A percentile compares a stretch with the other conserved stretches of the same genome.
phyloP scores from a whole-genome alignment of 1,140 invertebrate species.

The Thaumetopoea pityocampa region DNA sequence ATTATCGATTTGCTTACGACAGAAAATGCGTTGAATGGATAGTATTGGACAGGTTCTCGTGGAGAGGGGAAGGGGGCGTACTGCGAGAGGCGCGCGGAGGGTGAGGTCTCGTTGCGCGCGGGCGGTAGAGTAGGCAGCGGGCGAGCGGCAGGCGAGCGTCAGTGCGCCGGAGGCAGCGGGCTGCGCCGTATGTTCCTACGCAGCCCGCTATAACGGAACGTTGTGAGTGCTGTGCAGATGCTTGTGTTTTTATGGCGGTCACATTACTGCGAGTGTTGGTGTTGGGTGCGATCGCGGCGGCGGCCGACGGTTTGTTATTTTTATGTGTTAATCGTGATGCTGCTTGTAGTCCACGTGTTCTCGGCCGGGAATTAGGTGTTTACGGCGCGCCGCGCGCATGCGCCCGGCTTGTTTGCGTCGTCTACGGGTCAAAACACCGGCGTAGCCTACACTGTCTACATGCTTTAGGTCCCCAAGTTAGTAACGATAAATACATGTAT shows the following conservation, averaged over 20 bases:
- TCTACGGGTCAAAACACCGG: conserved; percentile 59
- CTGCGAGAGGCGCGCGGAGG: conserved; percentile 9
- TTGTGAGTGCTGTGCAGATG: conserved; percentile 66
- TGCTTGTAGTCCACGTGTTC: conserved; percentile 51
- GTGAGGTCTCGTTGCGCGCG: no score
- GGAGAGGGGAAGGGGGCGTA: conserved; percentile 24
- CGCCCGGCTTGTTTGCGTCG: conserved; percentile 54
- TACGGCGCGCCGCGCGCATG: conserved; percentile 60
- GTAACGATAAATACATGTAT: conserved; percentile 57
- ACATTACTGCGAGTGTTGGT: conserved; percentile 67
- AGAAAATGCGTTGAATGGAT: conserved; percentile 72
- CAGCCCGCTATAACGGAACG: conserved; percentile 54
- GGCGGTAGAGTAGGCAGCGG: conserved; percentile 22
- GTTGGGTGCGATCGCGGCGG: conserved; percentile 65
- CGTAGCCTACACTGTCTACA: conserved; percentile 55
- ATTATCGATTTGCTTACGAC: conserved; percentile 74
- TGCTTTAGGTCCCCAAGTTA: conserved; percentile 36
- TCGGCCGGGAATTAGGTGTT: conserved; percentile 48
- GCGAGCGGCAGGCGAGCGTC: conserved; percentile 23
- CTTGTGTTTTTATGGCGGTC: conserved; percentile 72
- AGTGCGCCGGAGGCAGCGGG: conserved; percentile 66
- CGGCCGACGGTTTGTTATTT: conserved; percentile 54
- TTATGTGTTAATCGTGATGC: conserved; percentile 29
- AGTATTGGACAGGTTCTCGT: conserved; percentile 40
- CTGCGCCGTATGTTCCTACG: conserved; percentile 58